Percentiles rank a stretch among this genome's conserved stretches.
phyloP scores from a whole-genome alignment of 1,140 invertebrate species.

The Drosophila azteca region DNA sequence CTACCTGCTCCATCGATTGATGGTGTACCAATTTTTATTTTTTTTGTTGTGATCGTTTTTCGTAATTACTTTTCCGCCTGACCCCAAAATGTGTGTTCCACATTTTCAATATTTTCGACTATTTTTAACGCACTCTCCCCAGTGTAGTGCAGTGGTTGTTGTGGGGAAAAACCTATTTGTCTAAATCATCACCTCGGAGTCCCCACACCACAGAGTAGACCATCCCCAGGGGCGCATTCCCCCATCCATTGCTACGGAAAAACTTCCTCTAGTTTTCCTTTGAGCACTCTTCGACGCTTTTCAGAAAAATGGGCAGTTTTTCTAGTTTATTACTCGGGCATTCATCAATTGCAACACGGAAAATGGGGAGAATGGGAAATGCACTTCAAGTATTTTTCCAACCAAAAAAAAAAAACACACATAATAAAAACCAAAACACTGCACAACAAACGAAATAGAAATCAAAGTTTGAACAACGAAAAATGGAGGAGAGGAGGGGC shows the following conservation, averaged over 20 bases:
- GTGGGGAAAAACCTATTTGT: conserved; percentile 55
- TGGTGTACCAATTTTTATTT: too few species aligned
- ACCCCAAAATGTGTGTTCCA: conserved; percentile 23
- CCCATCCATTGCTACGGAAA: too few species aligned
- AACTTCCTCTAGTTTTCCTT: conserved; percentile 10
- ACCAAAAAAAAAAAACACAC: conserved; percentile 19
- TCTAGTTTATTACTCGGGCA: conserved; percentile 69
- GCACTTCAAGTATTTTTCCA: conserved; percentile 57
- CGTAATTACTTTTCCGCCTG: conserved; percentile 33
- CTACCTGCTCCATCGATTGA: conserved; percentile 15
- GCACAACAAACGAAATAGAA: conserved; percentile 40
- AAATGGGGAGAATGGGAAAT: conserved; percentile 41
- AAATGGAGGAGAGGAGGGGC: neutral
- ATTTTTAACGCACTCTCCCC: conserved; percentile 53
- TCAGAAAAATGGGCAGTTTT: conserved; percentile 58
- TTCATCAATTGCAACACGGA: conserved; percentile 65
- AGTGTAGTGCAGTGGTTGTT: conserved; percentile 8
- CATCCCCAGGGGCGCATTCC: neutral
- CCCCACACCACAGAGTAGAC: neutral
- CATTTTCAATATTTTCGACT: conserved; percentile 61
- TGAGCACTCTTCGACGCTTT: conserved; percentile 24
- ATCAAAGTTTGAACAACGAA: conserved; percentile 50
- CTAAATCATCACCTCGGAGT: conserved; percentile 43
- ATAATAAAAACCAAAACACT: conserved; percentile 18
- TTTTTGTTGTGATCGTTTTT: conserved; percentile 4